Evolutionary conservation across 2,113 vertebrate genomes (phyloP).

Genomic region (Hippocampus guttulatus): DNA sequence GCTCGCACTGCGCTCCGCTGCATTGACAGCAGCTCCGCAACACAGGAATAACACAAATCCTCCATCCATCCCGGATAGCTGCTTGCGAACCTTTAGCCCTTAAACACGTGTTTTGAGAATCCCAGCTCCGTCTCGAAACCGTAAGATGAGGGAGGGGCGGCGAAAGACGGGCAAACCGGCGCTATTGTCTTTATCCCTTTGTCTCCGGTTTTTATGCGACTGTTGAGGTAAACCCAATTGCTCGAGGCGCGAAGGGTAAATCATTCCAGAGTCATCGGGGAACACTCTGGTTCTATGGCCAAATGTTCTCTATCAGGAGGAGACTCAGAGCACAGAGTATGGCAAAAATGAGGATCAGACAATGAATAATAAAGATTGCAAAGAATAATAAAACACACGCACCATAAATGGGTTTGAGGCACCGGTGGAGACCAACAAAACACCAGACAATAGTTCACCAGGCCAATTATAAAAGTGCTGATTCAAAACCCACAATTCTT

Average conservation of each 20-base stretch:
- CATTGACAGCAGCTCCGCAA: slow-evolving; percentile 48
- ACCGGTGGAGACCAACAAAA: slow-evolving; percentile 11
- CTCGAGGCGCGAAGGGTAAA: slow-evolving; percentile 57
- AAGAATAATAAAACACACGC: slow-evolving; percentile 15
- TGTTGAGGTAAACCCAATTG: slow-evolving; percentile 50
- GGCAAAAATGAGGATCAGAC: slow-evolving; percentile 7
- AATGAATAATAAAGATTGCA: not conserved
- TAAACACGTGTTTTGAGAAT: slow-evolving; percentile 57
- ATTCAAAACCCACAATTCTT: slow-evolving; percentile 16
- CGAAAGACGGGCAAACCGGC: slow-evolving; percentile 24
- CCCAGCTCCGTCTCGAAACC: slow-evolving; percentile 46
- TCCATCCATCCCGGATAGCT: slow-evolving; percentile 52
- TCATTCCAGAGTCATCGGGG: slow-evolving; percentile 50
- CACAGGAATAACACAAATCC: slow-evolving; percentile 59
- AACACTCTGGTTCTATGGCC: slow-evolving; percentile 45
- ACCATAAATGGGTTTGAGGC: not conserved
- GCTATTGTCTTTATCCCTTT: slow-evolving; percentile 19
- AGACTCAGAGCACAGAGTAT: slow-evolving; percentile 17
- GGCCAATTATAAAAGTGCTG: slow-evolving; percentile 52
- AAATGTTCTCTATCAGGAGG: slow-evolving; percentile 54
- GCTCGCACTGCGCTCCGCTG: slow-evolving; percentile 53
- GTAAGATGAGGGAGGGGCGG: slow-evolving; percentile 29
- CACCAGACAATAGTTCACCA: slow-evolving; percentile 31
- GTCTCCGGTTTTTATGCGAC: slow-evolving; percentile 20
- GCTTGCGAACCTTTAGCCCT: slow-evolving; percentile 58